Conservation (phyloP, 2,888 invertebrate genomes). For the Dryadula phaetusa region DNA sequence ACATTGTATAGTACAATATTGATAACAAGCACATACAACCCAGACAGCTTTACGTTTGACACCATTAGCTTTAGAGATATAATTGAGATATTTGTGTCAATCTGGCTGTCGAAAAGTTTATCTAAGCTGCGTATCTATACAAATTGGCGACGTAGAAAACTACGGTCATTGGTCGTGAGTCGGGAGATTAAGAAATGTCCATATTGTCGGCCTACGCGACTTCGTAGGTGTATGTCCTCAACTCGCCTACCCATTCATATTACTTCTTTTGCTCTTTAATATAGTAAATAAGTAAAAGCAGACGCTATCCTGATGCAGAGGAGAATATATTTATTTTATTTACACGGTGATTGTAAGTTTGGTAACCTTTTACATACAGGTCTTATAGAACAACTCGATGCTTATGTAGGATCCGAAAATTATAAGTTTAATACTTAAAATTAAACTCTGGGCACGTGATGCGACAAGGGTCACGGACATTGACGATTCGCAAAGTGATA, state of each 20-base stretch:
- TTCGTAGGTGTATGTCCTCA: conserved; percentile 35
- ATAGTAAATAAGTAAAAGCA: conserved; percentile 21
- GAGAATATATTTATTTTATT: neutral
- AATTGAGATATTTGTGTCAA: conserved; percentile 35
- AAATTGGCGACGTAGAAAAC: conserved; percentile 34
- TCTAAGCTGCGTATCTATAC: conserved; percentile 33
- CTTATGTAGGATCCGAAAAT: too few species aligned
- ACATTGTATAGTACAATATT: conserved; percentile 5
- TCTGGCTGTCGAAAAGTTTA: conserved; percentile 33
- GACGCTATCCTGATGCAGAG: neutral
- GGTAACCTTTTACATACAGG: too few species aligned
- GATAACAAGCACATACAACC: conserved; percentile 23
- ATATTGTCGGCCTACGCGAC: conserved; percentile 43
- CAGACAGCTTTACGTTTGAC: conserved; percentile 40
- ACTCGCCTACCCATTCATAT: conserved; percentile 35
- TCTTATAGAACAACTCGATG: too few species aligned
- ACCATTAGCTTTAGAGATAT: conserved; percentile 29
- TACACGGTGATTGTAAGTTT: neutral
- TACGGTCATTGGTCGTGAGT: conserved; percentile 44
- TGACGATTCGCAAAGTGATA: too few species aligned
- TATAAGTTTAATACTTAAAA: too few species aligned
- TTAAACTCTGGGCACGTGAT: too few species aligned
- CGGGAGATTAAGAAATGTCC: conserved; percentile 43
- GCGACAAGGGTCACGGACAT: too few species aligned
- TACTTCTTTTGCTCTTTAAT: conserved; percentile 29